Evolutionary conservation across 2,113 vertebrate species (phyloP), one percentile per base, ranked within the genome.

Genomic region (Hypomesus transpacificus): DNA sequence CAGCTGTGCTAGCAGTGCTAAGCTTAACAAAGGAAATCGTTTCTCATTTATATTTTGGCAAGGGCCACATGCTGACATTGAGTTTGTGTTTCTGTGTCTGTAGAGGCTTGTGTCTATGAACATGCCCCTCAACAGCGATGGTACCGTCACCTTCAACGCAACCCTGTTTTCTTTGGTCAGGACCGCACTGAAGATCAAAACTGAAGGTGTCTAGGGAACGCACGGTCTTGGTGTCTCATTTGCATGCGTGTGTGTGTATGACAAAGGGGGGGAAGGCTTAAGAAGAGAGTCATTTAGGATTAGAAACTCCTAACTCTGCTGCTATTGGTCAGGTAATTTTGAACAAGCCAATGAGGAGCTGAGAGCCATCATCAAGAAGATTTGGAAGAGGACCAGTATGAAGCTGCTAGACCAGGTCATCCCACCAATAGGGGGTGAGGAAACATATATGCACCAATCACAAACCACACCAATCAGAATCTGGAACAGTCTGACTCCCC

Each of bases 351-450:
- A 98, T 0, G 96, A 97, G 86, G 96, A 98, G 79, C 91, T 98
- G 73, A 87, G 96, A 82, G 83, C 93, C 52, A 97, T 98, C 46
- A 96, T 98, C 51, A 98, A 98, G 89, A 97, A 96, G 83, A 97
- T 98, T 80, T 98, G 96, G 96, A 98, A 98, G 70, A 88, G 96
- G 57, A 98, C 96, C 0, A 98, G 96, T 68, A 98, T 98, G 96
- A 98, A 98, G 76, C 93, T 98, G 0, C 85, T 98, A 80, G 96
- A 98, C 83, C 96, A 98, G 84, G 95, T 98, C 80, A 98, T 98
- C 66, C 96, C 96, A 62, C 94, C 96, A 0, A 95, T 97, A 28
- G 96, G 96, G 92, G 96, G 96, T 94, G 54, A 65, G 89, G 16
- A 28, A 46, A 11, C 39, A 13, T 46, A 46, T 46, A 7, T 46